A percentile compares a stretch with the other conserved stretches of the same genome.
phyloP scores from a whole-genome alignment of 2,113 vertebrate genomes.

The Archocentrus centrarchus region DNA sequence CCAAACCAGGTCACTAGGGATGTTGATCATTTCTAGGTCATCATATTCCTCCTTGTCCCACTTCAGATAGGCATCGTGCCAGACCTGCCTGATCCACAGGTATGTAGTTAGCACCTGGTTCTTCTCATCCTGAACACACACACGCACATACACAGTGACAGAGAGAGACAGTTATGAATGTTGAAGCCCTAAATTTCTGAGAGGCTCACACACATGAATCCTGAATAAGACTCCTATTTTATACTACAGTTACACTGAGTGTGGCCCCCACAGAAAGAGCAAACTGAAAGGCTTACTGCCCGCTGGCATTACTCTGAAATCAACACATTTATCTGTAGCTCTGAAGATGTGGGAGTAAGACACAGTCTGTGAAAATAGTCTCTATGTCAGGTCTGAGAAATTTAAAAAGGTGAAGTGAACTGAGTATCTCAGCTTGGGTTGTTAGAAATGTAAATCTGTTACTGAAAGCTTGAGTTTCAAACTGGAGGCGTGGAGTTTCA shows the following conservation, averaged over 20 bases:
- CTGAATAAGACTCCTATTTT: not conserved
- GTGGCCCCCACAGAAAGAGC: not conserved
- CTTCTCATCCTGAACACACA: constrained; percentile 86
- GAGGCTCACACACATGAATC: not conserved
- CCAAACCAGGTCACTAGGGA: constrained; percentile 94
- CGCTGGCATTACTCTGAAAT: not conserved
- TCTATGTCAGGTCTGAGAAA: not conserved
- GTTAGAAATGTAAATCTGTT: not conserved
- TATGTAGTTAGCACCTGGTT: constrained; percentile 97
- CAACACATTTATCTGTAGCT: not conserved
- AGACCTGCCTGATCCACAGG: constrained; percentile 94
- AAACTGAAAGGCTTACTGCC: not conserved
- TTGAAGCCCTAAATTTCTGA: not conserved
- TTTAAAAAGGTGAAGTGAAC: not conserved
- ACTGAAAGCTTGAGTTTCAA: constrained; percentile 4
- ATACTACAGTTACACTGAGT: not conserved
- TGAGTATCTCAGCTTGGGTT: not conserved
- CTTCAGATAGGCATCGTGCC: constrained; percentile 91
- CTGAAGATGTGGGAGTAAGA: not conserved
- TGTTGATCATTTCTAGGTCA: constrained; percentile 94
- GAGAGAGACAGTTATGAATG: not conserved
- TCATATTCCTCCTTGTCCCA: constrained; percentile 97
- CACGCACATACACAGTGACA: not conserved
- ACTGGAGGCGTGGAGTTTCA: not conserved
- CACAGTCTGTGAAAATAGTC: not conserved